Evolutionary conservation across 2,888 invertebrate species (phyloP).

Genomic region (Phortica magna): DNA sequence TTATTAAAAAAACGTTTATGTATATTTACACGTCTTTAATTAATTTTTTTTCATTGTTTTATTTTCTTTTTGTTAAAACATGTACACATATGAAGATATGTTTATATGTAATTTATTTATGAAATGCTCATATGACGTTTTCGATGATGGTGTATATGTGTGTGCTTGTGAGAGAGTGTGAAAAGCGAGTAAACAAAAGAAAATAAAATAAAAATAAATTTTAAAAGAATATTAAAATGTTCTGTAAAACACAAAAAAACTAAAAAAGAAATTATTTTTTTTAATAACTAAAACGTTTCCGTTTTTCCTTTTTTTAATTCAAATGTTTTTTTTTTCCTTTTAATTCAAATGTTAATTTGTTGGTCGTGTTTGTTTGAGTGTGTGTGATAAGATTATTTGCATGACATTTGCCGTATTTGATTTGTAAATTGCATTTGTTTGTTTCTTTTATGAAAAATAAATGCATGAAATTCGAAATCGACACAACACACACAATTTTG

Average conservation of each 20-base stretch:
- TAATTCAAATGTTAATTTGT: conserved; percentile 3
- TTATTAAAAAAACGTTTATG: conserved; percentile 55
- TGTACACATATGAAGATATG: neutral
- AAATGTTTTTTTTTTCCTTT: neutral
- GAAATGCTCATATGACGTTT: conserved; percentile 18
- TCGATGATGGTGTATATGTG: conserved; percentile 36
- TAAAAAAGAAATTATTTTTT: no score
- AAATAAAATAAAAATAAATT: neutral
- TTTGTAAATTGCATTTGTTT: no score
- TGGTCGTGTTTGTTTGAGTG: conserved; percentile 4
- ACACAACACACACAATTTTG: no score
- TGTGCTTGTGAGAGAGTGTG: conserved; percentile 40
- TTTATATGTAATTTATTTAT: neutral
- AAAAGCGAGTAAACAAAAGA: neutral
- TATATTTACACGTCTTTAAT: conserved; percentile 63
- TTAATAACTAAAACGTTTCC: neutral
- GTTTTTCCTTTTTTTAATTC: neutral
- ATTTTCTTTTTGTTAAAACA: conserved; percentile 49
- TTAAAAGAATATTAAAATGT: no score
- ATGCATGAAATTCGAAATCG: no score
- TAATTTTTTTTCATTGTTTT: conserved; percentile 13
- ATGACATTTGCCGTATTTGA: no score
- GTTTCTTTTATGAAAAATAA: no score
- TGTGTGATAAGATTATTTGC: neutral
- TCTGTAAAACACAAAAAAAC: no score